Percentiles rank a stretch among this genome's conserved stretches.
phyloP scores from a whole-genome alignment of 2,797 vertebrate species.

The Cyclopterus lumpus region DNA sequence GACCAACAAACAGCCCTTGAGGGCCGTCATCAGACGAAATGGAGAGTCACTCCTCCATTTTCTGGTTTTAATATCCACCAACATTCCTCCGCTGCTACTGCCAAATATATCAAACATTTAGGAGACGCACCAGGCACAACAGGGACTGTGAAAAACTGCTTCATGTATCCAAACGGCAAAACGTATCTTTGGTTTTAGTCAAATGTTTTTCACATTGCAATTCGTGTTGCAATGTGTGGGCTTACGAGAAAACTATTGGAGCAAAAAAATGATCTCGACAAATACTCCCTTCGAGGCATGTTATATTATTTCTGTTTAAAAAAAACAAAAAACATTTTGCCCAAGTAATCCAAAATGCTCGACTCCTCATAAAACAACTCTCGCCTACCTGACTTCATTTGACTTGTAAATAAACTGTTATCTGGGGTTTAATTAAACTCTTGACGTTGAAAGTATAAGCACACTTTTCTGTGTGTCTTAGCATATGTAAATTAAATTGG shows the following conservation, averaged over 20 bases:
- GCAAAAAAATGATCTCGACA: background rate
- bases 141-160: conserved; percentile 13
- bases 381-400: conserved; percentile 57
- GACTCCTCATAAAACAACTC: conserved; percentile 47
- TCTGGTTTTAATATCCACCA: conserved; percentile 14
- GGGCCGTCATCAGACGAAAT: background rate
- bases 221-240: conserved; percentile 10
- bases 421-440: conserved; percentile 68
- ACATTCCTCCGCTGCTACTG: background rate
- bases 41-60: background rate
- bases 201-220: conserved; percentile 9
- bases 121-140: conserved; percentile 5
- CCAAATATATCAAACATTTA: background rate
- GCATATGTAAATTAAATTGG: conserved; percentile 43
- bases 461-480: conserved; percentile 23
- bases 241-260: background rate
- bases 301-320: conserved; percentile 33
- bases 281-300: conserved; percentile 21
- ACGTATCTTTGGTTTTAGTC: conserved; percentile 12
- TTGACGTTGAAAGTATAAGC: conserved; percentile 38
- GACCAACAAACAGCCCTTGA: conserved; percentile 7
- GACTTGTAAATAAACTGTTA: conserved; percentile 74
- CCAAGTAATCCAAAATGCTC: conserved; percentile 39
- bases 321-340: conserved; percentile 38
- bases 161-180: conserved; percentile 23